Percentiles rank a stretch among this genome's conserved stretches.
Conservation (phyloP, 2,113 vertebrate genomes). For the Cathartes aura region DNA sequence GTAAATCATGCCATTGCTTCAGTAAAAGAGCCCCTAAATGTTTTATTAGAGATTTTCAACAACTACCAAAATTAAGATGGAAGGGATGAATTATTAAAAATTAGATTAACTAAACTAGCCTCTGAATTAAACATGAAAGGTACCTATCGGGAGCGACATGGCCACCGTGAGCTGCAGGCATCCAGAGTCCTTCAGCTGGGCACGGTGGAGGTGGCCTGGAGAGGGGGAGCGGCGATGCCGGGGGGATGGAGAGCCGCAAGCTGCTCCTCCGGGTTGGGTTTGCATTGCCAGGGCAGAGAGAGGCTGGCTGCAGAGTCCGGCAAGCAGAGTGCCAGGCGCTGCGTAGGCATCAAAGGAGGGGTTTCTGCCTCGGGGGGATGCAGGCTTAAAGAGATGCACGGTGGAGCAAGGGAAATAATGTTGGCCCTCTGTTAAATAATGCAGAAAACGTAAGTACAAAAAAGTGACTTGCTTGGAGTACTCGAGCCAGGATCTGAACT, state of each 20-base stretch:
- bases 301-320: neutral
- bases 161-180: neutral
- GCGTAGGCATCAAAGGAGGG: neutral
- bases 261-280: neutral
- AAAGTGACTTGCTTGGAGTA: neutral
- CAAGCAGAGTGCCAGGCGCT: neutral
- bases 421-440: neutral
- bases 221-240: neutral
- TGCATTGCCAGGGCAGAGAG: fast-evolving
- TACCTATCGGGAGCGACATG: neutral
- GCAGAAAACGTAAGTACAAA: fast-evolving
- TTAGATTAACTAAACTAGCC: conserved; percentile 72
- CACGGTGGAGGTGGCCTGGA: neutral
- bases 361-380: fast-evolving
- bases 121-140: conserved; percentile 75
- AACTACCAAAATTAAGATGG: conserved; percentile 81
- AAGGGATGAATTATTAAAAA: conserved; percentile 79
- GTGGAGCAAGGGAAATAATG: neutral
- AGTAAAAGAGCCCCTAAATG: conserved; percentile 72
- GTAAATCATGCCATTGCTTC: conserved; percentile 65
- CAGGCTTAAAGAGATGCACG: neutral
- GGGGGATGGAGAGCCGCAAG: neutral
- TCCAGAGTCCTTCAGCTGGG: neutral
- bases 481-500: neutral
- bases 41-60: conserved; percentile 80